Base-by-base conservation (phyloP, 2,113 vertebrate genomes). In the Ciconia maguari region DNA sequence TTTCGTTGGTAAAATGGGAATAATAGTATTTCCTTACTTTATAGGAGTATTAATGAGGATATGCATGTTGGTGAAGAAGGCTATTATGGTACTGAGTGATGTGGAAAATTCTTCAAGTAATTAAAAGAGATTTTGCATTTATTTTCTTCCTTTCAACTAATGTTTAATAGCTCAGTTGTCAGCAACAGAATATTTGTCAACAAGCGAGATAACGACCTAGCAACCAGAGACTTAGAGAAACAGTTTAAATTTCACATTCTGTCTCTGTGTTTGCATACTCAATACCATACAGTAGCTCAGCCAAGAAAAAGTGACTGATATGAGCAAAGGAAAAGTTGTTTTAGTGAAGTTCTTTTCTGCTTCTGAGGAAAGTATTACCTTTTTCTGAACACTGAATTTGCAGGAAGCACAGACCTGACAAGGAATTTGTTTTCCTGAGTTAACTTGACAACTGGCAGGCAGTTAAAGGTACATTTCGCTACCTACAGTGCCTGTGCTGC, bases 81-180 rank as follows among this genome's bases (percentile, higher is more conserved):
- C 27, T 74, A 17, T 44, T 92, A 52, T 4, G 22, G 17, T 22
- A 52, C 21, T 52, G 68, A 92, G 11, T 52, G 41, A 76, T 41
- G 13, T 38, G 30, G 29, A 79, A 89, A 87, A 95, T 36, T 58
- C 32, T 62, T 51, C 21, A 89, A 72, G n/a, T 60, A 94, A 81
- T 87, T 90, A 89, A 76, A 80, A 91, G 16, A 75, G 8, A 70
- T 64, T 84, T 87, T 52, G 3, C 36, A 49, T 80, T 79, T 18
- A 69, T 91, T 83, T 91, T 82, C 29, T 84, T 76, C 57, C 49
- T 83, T 93, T 89, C 44, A 61, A 17, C 32, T 87, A 30, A 78
- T 15, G 14, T 87, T 84, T 77, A 83, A 48, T 57, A 90, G 49
- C 30, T 79, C 49, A 52, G 13, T 64, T 85, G 26, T 71, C 38